phyloP scores from a whole-genome alignment of 2,888 invertebrate genomes.

The Aleiodes testaceus region DNA sequence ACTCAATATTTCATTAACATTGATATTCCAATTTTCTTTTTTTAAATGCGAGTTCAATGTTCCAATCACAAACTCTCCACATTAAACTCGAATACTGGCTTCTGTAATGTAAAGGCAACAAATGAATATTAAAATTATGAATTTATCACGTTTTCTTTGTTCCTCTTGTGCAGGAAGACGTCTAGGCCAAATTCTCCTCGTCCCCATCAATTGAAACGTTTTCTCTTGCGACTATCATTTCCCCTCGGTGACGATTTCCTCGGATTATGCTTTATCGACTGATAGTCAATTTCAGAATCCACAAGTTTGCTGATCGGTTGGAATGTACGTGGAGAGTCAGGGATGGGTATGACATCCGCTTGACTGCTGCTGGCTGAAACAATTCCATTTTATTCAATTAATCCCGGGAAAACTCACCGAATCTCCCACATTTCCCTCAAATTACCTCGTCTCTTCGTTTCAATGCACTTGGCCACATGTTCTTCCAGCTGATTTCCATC shows the following conservation, averaged over 20 bases:
- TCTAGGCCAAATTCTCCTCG: neutral
- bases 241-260: constrained; percentile 46
- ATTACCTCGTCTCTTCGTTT: constrained; percentile 37
- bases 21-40: neutral
- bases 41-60: neutral
- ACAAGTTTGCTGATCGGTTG: constrained; percentile 55
- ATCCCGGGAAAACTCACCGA: neutral
- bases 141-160: constrained; percentile 25
- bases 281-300: constrained; percentile 58
- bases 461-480: constrained; percentile 56
- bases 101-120: constrained; percentile 19
- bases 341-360: constrained; percentile 38
- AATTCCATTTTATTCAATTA: neutral
- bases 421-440: neutral
- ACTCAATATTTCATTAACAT: neutral
- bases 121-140: constrained; percentile 24
- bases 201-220: constrained; percentile 47
- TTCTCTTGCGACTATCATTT: constrained; percentile 51
- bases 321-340: constrained; percentile 55
- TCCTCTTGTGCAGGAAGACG: neutral
- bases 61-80: neutral
- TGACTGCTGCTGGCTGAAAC: constrained; percentile 33
- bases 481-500: constrained; percentile 54
- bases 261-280: constrained; percentile 47
- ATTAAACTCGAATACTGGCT: neutral